phyloP scores from a whole-genome alignment of 2,113 vertebrate genomes.

The Hepsetus odoe region DNA sequence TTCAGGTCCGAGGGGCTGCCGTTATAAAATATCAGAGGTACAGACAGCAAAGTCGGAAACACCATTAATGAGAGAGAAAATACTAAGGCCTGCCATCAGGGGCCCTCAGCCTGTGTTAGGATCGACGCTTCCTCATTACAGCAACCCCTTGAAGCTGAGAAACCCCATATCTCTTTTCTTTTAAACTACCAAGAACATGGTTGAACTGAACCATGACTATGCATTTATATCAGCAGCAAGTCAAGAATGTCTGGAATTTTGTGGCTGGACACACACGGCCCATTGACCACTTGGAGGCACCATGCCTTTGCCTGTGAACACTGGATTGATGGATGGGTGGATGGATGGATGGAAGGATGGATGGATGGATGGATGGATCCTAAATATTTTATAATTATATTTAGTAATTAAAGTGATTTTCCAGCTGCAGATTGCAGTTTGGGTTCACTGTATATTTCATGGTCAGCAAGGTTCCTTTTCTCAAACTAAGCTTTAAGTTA shows the following conservation, averaged over 20 bases:
- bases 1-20: slow-evolving; percentile 62
- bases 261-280: not conserved
- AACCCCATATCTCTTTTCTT: slow-evolving; percentile 57
- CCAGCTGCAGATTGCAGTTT: too few species aligned
- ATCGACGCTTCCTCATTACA: slow-evolving; percentile 73
- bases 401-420: too few species aligned
- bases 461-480: too few species aligned
- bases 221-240: not conserved
- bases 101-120: slow-evolving; percentile 61
- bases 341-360: too few species aligned
- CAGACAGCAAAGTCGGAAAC: slow-evolving; percentile 70
- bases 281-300: not conserved
- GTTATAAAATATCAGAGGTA: slow-evolving; percentile 70
- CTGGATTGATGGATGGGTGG: too few species aligned
- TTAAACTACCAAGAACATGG: not conserved
- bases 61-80: slow-evolving; percentile 76
- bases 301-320: too few species aligned
- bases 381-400: too few species aligned
- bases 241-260: not conserved
- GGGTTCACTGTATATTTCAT: too few species aligned
- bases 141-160: slow-evolving; percentile 66
- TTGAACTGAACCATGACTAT: slow-evolving; percentile 44
- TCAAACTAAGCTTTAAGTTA: too few species aligned
- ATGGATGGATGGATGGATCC: too few species aligned
- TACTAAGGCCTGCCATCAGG: slow-evolving; percentile 70